Conservation (phyloP, 2,797 vertebrate genomes). For the Syncerus caffer region DNA sequence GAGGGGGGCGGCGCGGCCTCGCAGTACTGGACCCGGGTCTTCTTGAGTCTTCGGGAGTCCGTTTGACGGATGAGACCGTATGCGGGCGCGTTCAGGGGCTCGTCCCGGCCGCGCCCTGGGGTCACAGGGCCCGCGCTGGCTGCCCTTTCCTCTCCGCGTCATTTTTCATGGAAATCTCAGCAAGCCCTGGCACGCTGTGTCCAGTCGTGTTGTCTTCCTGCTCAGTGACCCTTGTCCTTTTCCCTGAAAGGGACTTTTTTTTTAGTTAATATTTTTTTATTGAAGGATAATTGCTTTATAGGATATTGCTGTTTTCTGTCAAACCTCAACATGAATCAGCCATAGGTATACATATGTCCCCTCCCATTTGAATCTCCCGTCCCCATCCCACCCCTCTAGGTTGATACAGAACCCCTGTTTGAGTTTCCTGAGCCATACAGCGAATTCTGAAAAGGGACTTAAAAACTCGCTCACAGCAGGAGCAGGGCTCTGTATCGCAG, state of each 20-base stretch:
- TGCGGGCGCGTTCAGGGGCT: background rate
- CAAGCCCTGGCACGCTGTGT: background rate
- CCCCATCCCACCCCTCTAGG: background rate
- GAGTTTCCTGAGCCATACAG: background rate
- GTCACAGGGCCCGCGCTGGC: background rate
- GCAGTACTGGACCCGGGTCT: background rate
- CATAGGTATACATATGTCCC: background rate
- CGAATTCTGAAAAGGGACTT: background rate
- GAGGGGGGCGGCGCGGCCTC: background rate
- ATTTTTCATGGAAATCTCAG: rapidly evolving
- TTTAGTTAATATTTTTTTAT: background rate
- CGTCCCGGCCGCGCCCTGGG: background rate
- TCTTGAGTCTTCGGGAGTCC: background rate
- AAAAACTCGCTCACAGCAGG: background rate
- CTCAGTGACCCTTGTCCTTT: background rate
- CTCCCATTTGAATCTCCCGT: background rate
- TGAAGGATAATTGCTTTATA: background rate
- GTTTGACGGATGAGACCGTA: rapidly evolving
- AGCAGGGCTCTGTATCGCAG: background rate
- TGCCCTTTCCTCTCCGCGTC: background rate
- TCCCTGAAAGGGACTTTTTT: background rate
- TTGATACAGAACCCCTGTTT: background rate
- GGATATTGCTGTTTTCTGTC: background rate
- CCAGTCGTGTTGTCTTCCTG: background rate
- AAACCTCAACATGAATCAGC: background rate